Percentiles rank a stretch among this genome's conserved stretches.
phyloP scores from a whole-genome alignment of 2,888 invertebrate genomes.

The Caenorhabditis imperialis region DNA sequence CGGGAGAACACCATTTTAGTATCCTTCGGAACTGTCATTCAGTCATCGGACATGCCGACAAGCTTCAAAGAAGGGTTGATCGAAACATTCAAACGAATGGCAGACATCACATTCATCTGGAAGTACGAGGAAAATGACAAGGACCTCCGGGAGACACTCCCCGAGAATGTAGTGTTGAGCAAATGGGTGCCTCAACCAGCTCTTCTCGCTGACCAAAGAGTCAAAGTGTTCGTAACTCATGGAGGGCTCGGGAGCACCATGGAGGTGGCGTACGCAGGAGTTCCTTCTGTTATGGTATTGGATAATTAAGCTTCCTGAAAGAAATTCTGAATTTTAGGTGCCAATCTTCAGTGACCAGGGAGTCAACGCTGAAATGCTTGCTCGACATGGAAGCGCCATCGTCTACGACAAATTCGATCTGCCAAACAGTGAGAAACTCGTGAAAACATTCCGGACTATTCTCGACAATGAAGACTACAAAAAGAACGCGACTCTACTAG shows the following conservation, averaged over 20 bases:
- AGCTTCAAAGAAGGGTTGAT: constrained; percentile 25
- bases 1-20: constrained; percentile 20
- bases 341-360: constrained; percentile 44
- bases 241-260: constrained; percentile 46
- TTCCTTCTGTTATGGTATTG: constrained; percentile 34
- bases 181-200: constrained; percentile 43
- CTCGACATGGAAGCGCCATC: constrained; percentile 45
- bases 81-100: constrained; percentile 20
- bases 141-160: constrained; percentile 1
- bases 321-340: constrained; percentile 13
- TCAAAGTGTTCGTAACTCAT: constrained; percentile 32
- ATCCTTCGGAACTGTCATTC: constrained; percentile 40
- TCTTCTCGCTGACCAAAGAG: constrained; percentile 23
- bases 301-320: background rate
- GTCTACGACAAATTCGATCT: constrained; percentile 52
- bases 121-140: constrained; percentile 49
- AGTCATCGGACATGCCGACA: constrained; percentile 39
- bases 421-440: constrained; percentile 19
- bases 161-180: constrained; percentile 29
- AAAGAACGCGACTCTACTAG: constrained; percentile 11
- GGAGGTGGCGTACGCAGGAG: constrained; percentile 44
- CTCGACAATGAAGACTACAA: constrained; percentile 29
- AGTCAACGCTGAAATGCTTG: constrained; percentile 34
- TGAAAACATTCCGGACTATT: constrained; percentile 25
- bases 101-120: constrained; percentile 47